Conservation (phyloP, 2,888 invertebrate species). For the Pandemis corylana region DNA sequence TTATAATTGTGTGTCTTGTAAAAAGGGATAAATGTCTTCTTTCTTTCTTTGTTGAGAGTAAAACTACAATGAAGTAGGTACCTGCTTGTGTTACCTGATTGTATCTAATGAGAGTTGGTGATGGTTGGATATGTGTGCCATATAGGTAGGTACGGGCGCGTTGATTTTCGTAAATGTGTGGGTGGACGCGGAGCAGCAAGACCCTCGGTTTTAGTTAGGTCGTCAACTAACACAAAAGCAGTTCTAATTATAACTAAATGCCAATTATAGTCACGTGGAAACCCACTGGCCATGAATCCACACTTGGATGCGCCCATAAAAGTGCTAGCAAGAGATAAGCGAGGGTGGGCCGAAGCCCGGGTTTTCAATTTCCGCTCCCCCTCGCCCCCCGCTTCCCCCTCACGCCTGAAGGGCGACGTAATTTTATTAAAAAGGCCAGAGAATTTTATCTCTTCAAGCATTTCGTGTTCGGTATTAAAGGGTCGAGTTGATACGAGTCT, state of each 20-base stretch:
- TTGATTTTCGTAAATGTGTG: too few relatives aligned
- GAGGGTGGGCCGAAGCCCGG: slow-evolving; percentile 68
- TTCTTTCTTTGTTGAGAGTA: too few relatives aligned
- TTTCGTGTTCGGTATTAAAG: slow-evolving; percentile 59
- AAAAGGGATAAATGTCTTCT: too few relatives aligned
- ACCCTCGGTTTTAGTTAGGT: too few relatives aligned
- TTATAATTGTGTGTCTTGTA: too few relatives aligned
- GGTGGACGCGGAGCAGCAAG: too few relatives aligned
- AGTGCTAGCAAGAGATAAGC: slow-evolving; percentile 65
- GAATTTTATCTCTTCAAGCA: slow-evolving; percentile 74
- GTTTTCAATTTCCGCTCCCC: slow-evolving; percentile 78
- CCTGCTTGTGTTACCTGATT: too few relatives aligned
- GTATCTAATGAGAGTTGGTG: too few relatives aligned
- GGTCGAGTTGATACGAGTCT: slow-evolving; percentile 41
- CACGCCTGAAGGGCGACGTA: slow-evolving; percentile 57
- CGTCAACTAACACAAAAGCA: neutral
- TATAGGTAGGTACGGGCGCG: too few relatives aligned
- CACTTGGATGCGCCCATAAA: slow-evolving; percentile 67
- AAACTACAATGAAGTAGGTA: too few relatives aligned
- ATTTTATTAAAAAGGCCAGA: slow-evolving; percentile 80
- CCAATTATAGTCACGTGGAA: slow-evolving; percentile 43
- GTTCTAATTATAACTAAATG: slow-evolving; percentile 33
- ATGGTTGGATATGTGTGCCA: too few relatives aligned
- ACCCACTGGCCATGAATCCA: slow-evolving; percentile 55
- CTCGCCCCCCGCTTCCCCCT: slow-evolving; percentile 44